These are phyloP conservation scores for Cyphomyrus discorhynchus DNA, from an alignment of 2,113 vertebrate species.

Conservation along the genomic window DNA sequence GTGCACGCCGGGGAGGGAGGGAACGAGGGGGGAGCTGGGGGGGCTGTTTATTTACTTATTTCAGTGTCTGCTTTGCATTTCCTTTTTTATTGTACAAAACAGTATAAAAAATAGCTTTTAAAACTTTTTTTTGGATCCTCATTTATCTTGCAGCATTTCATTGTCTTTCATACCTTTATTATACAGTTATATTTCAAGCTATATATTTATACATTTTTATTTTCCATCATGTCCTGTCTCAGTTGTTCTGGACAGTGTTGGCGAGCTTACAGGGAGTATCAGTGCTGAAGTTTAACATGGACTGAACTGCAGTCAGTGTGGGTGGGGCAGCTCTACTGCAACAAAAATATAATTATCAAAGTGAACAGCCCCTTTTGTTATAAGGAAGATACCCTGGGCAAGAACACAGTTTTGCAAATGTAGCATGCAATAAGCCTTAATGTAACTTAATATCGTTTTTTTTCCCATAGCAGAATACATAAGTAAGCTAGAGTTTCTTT, in stretches of 20 bases:
- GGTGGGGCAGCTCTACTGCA: not conserved
- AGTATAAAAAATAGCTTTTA: not conserved
- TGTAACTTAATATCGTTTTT: not conserved
- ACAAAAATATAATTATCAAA: not conserved
- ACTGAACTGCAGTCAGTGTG: not conserved
- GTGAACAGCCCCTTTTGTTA: not conserved
- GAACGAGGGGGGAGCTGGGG: too few species aligned
- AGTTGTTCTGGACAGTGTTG: not conserved
- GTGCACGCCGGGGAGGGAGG: not conserved
- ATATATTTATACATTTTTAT: not conserved
- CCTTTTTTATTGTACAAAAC: not conserved
- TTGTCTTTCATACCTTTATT: not conserved
- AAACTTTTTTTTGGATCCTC: too few species aligned
- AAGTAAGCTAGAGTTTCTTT: not conserved
- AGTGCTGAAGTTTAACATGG: not conserved
- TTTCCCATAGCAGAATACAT: not conserved
- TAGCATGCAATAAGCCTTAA: not conserved
- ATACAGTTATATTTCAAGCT: not conserved
- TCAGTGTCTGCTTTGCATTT: slow-evolving; percentile 6
- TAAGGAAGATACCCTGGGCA: not conserved
- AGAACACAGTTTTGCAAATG: not conserved
- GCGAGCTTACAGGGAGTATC: not conserved
- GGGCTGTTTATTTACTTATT: not conserved
- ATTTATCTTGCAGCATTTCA: not conserved
- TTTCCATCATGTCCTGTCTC: not conserved